A percentile compares a stretch with the other conserved stretches of the same genome.
These are phyloP conservation scores for Clinocottus analis DNA, from an alignment of 2,113 vertebrate species.

Conservation along the genomic window DNA sequence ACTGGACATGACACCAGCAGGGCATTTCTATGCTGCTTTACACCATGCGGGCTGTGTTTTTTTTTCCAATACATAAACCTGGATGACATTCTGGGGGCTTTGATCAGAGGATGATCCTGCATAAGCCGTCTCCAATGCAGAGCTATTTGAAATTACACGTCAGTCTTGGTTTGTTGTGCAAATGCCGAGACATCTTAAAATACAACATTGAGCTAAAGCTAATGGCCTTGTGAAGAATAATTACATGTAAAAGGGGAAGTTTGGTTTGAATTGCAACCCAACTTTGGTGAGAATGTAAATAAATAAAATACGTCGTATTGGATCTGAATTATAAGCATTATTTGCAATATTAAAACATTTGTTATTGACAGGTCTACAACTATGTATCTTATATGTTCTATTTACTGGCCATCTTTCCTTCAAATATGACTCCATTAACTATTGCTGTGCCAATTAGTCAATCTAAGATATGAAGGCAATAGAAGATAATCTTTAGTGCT, in stretches of 20 bases:
- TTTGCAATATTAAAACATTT: background rate
- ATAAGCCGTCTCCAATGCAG: background rate
- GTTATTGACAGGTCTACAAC: background rate
- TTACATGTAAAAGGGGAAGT: background rate
- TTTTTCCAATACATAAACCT: slow-evolving; percentile 4
- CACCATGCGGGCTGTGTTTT: too few relatives aligned
- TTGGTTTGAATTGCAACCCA: background rate
- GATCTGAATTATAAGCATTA: too few relatives aligned
- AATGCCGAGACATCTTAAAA: background rate
- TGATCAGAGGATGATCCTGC: slow-evolving; percentile 22
- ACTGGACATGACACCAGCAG: background rate
- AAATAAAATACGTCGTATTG: background rate
- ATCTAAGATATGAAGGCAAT: slow-evolving; percentile 1
- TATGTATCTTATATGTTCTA: background rate
- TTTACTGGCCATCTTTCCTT: background rate
- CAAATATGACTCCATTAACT: slow-evolving; percentile 7
- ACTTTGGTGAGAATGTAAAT: background rate
- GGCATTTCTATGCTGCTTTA: background rate
- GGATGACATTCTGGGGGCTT: background rate
- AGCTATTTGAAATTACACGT: slow-evolving; percentile 10
- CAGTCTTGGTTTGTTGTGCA: slow-evolving; percentile 28
- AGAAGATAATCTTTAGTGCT: background rate
- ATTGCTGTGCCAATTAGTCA: background rate
- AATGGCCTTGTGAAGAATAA: background rate
- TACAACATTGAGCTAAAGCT: background rate